These are phyloP conservation scores for Lates japonicus DNA, from an alignment of 2,797 vertebrate species.

Conservation along the genomic window DNA sequence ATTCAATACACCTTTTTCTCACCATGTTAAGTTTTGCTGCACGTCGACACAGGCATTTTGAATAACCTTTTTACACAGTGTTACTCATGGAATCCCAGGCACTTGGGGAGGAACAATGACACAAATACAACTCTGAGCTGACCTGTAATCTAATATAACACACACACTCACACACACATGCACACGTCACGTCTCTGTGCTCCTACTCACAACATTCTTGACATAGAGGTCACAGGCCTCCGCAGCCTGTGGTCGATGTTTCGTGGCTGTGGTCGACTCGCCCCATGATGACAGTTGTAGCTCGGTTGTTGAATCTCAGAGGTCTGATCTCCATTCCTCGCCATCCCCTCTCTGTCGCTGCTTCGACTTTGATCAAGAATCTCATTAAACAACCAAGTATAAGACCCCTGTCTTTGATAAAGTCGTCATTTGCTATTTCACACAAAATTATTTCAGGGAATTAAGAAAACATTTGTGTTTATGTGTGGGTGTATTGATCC, in stretches of 20 bases:
- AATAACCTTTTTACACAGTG: constrained; percentile 32
- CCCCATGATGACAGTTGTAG: constrained; percentile 53
- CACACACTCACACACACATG: constrained; percentile 39
- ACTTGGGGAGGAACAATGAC: constrained; percentile 69
- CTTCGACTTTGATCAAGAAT: constrained; percentile 16
- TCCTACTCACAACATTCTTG: constrained; percentile 75
- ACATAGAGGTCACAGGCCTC: constrained; percentile 64
- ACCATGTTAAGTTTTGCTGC: constrained; percentile 5
- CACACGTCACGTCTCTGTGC: constrained; percentile 53
- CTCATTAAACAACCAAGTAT: constrained; percentile 2
- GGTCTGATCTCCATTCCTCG: constrained; percentile 38
- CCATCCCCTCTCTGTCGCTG: neutral
- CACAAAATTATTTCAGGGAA: neutral
- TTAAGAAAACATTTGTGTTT: neutral
- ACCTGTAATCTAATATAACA: constrained; percentile 77
- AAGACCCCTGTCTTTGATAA: neutral
- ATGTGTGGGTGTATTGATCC: neutral
- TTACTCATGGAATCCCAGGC: constrained; percentile 69
- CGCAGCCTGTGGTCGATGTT: constrained; percentile 44
- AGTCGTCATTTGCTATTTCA: neutral
- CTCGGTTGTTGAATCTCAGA: constrained; percentile 61
- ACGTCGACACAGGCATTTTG: constrained; percentile 35
- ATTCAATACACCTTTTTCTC: constrained; percentile 9
- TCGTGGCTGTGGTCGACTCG: constrained; percentile 29
- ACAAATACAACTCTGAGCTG: constrained; percentile 57